Percentiles rank a stretch among this genome's conserved stretches.
phyloP scores from a whole-genome alignment of 2,113 vertebrate genomes.

The Petrocephalus microphthalmus region DNA sequence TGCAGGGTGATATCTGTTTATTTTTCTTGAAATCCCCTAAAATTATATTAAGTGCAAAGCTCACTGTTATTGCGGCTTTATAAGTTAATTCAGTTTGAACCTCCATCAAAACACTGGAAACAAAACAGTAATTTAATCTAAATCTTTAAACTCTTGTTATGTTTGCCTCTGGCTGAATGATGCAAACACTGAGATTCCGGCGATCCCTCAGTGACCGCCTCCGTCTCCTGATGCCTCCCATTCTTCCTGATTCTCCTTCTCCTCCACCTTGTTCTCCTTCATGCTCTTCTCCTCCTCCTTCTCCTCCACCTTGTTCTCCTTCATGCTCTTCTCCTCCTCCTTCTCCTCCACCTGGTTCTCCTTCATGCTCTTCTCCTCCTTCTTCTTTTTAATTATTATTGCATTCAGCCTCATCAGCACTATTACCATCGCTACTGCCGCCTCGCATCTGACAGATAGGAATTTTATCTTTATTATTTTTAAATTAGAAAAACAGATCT shows the following conservation, averaged over 20 bases:
- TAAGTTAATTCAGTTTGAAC: slow-evolving; percentile 8
- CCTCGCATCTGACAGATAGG: background rate
- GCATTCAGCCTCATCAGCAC: background rate
- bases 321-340: background rate
- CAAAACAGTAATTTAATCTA: slow-evolving; percentile 10
- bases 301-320: background rate
- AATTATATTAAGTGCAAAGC: background rate
- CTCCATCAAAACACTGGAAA: slow-evolving; percentile 1
- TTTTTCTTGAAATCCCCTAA: background rate
- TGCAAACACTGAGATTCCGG: background rate
- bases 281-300: background rate
- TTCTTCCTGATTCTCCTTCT: background rate
- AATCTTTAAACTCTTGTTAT: slow-evolving; percentile 9
- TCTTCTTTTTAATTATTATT: background rate
- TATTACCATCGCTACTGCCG: background rate
- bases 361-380: background rate
- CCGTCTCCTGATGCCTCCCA: background rate
- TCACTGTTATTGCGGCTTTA: background rate
- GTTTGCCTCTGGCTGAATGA: slow-evolving; percentile 12
- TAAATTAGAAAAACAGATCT: background rate
- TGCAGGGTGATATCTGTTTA: background rate
- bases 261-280: background rate
- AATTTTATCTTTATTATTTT: background rate
- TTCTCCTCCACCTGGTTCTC: background rate
- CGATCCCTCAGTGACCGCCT: background rate